Evolutionary conservation across 2,113 vertebrate species (phyloP).

Genomic region (Labeo rohita): DNA sequence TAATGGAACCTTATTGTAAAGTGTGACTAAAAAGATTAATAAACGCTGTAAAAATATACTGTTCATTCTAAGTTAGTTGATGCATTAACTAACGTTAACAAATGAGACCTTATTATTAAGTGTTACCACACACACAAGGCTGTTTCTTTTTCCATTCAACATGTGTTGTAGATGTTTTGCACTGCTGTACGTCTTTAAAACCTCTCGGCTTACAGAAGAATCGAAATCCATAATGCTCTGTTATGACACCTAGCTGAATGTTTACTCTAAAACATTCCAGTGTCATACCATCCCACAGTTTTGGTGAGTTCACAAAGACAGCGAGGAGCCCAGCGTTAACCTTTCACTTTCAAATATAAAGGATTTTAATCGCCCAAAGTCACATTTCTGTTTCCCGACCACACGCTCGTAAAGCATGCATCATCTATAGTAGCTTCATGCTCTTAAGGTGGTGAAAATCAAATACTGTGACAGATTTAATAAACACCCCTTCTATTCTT

Average conservation of each 20-base stretch:
- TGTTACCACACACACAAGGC: neutral
- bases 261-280: slow-evolving; percentile 30
- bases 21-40: too few relatives aligned
- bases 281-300: neutral
- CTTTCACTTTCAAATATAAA: neutral
- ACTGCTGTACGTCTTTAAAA: neutral
- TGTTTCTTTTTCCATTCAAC: neutral
- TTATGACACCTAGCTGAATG: neutral
- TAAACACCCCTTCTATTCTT: neutral
- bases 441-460: neutral
- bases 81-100: too few relatives aligned
- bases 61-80: too few relatives aligned
- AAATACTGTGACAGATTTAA: neutral
- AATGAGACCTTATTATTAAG: too few relatives aligned
- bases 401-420: neutral
- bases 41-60: too few relatives aligned
- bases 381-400: neutral
- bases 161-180: neutral
- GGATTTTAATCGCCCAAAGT: neutral
- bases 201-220: neutral
- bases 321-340: neutral
- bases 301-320: neutral
- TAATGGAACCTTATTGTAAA: too few relatives aligned
- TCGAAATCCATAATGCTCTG: neutral
- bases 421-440: neutral